Conservation (phyloP, 2,113 vertebrate genomes). For the Pampusana beccarii region DNA sequence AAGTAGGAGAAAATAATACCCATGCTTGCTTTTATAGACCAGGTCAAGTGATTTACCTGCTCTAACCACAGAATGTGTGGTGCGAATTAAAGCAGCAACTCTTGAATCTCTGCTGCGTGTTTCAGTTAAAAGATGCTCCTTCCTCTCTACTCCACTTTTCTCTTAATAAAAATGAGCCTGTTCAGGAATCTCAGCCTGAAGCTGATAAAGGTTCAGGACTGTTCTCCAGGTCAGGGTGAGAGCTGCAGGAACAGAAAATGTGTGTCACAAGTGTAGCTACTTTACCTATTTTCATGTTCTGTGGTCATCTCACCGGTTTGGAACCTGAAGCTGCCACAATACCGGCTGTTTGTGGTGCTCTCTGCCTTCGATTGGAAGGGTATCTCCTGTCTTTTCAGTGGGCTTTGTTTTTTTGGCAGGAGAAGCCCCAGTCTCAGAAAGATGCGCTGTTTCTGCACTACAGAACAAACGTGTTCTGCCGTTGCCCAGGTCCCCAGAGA, state of each 20-base stretch:
- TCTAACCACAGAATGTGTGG: not conserved
- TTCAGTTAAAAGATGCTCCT: not conserved
- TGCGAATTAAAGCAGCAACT: not conserved
- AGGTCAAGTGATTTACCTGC: conserved; percentile 18
- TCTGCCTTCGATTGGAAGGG: not conserved
- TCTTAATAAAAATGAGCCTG: not conserved
- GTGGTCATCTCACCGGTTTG: not conserved
- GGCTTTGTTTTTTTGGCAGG: not conserved
- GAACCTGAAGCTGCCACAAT: not conserved
- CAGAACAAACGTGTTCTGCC: not conserved
- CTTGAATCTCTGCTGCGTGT: not conserved
- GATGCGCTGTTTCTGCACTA: not conserved
- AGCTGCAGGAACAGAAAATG: not conserved
- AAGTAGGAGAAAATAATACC: not conserved
- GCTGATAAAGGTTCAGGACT: not conserved
- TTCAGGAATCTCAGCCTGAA: not conserved
- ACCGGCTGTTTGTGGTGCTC: not conserved
- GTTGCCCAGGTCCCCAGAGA: accelerated
- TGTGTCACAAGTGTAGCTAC: not conserved
- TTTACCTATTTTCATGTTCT: not conserved
- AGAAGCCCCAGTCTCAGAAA: not conserved
- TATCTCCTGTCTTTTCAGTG: not conserved
- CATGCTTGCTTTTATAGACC: not conserved
- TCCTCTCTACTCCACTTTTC: not conserved
- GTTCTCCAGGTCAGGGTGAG: not conserved